A percentile compares a stretch with the other conserved stretches of the same genome.
phyloP scores from a whole-genome alignment of 2,888 invertebrate species.

The Anthoptus insignis region DNA sequence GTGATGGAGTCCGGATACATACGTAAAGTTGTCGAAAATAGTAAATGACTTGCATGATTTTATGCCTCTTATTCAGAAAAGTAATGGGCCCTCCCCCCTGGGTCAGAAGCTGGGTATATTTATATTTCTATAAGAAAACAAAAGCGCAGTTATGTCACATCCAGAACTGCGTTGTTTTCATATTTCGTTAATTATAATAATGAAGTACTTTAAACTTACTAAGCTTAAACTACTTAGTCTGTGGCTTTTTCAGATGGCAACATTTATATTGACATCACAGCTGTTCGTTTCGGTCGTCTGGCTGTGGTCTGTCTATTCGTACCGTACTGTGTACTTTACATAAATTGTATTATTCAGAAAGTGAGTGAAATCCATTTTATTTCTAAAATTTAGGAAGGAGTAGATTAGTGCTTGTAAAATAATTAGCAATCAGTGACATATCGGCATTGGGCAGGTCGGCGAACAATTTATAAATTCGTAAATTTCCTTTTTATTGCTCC shows the following conservation, averaged over 20 bases:
- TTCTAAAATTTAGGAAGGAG: slow-evolving; percentile 21
- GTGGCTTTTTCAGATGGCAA: slow-evolving; percentile 56
- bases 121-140: too few species aligned
- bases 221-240: too few species aligned
- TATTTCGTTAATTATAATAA: too few species aligned
- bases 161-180: too few species aligned
- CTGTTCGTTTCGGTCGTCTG: slow-evolving; percentile 76
- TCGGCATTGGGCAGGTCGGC: slow-evolving; percentile 64
- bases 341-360: slow-evolving; percentile 79
- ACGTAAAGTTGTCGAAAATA: too few species aligned
- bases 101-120: too few species aligned
- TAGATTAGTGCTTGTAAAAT: slow-evolving; percentile 49
- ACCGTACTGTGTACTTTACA: slow-evolving; percentile 48
- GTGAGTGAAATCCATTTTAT: slow-evolving; percentile 73
- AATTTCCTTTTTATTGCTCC: slow-evolving; percentile 69
- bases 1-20: too few species aligned
- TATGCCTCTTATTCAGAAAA: too few species aligned
- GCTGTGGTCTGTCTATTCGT: slow-evolving; percentile 73
- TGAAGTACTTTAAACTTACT: too few species aligned
- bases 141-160: too few species aligned
- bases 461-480: slow-evolving; percentile 67
- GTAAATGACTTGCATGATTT: too few species aligned
- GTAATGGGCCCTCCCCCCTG: too few species aligned
- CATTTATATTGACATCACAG: slow-evolving; percentile 82
- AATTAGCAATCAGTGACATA: slow-evolving; percentile 55